Percentiles rank a stretch among this genome's conserved stretches.
phyloP scores from a whole-genome alignment of 2,797 vertebrate genomes.

The Sebastiscus albofasciatus region DNA sequence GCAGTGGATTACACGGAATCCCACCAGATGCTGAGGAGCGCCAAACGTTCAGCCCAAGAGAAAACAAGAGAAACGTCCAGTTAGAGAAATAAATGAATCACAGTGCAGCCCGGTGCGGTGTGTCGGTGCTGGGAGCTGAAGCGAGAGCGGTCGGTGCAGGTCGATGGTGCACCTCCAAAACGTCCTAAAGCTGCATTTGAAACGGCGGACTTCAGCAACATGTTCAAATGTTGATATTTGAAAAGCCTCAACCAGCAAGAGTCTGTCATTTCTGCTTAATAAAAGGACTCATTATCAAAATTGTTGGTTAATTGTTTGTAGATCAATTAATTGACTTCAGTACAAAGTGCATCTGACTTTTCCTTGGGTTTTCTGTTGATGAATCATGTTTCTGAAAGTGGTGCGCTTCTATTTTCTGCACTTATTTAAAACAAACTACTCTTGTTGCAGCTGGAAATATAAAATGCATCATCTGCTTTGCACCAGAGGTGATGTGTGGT shows the following conservation, averaged over 20 bases:
- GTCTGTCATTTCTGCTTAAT: too few species aligned
- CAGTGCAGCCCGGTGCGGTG: not conserved
- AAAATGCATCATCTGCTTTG: not conserved
- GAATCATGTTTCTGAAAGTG: not conserved
- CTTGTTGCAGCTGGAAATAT: not conserved
- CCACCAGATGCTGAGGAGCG: not conserved
- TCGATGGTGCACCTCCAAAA: not conserved
- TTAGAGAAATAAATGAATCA: not conserved
- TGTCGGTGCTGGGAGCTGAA: not conserved
- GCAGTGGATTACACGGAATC: not conserved
- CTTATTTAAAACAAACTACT: not conserved
- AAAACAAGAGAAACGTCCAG: not conserved
- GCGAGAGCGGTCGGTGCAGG: too few species aligned
- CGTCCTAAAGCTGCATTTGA: rapidly evolving
- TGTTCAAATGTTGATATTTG: not conserved
- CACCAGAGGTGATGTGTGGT: not conserved
- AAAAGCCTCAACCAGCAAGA: not conserved
- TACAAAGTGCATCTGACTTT: not conserved
- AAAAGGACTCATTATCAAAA: not conserved
- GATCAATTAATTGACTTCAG: not conserved
- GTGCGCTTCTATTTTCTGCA: not conserved
- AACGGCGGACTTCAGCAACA: too few species aligned
- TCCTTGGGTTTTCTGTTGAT: not conserved
- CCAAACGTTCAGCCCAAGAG: not conserved
- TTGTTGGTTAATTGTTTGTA: not conserved